Conservation (phyloP, 2,113 vertebrate species). For the Lynx canadensis region DNA sequence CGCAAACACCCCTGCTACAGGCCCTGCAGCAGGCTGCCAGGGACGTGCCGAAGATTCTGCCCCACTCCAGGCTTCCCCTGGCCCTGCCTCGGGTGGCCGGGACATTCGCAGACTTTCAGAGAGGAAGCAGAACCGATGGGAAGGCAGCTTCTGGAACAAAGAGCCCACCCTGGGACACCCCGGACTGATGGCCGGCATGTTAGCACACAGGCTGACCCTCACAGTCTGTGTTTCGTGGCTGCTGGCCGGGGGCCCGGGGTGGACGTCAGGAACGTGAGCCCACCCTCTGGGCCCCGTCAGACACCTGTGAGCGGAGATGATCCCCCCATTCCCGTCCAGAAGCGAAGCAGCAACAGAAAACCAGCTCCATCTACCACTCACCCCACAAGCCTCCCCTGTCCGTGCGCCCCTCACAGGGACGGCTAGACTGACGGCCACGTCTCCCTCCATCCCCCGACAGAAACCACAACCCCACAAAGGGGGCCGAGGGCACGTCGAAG, state of each 20-base stretch:
- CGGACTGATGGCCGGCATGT: rapidly evolving
- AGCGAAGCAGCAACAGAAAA: rapidly evolving
- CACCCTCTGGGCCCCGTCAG: neutral
- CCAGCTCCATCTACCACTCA: rapidly evolving
- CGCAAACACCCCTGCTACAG: rapidly evolving
- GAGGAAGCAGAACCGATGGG: neutral
- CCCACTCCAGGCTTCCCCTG: neutral
- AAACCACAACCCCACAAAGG: neutral
- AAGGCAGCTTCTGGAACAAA: neutral
- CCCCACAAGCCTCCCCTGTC: neutral
- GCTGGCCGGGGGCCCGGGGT: neutral
- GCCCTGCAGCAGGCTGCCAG: neutral
- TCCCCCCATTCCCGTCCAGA: neutral
- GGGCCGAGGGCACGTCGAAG: too few species aligned
- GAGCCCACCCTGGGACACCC: neutral
- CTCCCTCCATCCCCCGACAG: neutral
- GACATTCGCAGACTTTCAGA: neutral
- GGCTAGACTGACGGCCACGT: rapidly evolving
- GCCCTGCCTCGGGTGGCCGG: neutral
- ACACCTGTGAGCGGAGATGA: rapidly evolving
- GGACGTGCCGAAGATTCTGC: rapidly evolving
- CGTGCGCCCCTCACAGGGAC: rapidly evolving
- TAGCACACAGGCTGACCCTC: neutral
- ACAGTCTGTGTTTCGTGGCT: neutral
- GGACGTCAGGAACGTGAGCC: neutral